Evolutionary conservation across 2,888 invertebrate genomes (phyloP), one percentile per base, ranked within the genome.

Genomic region (Netelia melanura): DNA sequence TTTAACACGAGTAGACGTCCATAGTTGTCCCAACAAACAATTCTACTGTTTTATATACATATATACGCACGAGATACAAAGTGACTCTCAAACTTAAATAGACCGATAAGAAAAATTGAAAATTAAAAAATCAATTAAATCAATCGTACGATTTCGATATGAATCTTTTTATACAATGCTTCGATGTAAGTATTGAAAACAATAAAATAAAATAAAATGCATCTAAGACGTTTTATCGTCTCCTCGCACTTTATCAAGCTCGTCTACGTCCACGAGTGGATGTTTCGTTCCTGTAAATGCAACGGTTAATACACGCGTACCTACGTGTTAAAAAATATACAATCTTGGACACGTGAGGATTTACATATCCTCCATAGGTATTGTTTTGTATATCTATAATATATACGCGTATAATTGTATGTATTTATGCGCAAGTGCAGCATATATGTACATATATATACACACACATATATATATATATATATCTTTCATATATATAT

Each of bases 21-120:
- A 72, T 77, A 62, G 61, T 83, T 78, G 83, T 78, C 78, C 62
- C 78, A 68, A 77, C 72, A 78, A 83, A 83, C 83, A 78, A 83
- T 78, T 52, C 65, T n/a, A n/a, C 52, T 21, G 2, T 71, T 67
- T 61, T 65, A 56, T 38, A 6, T 64, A 56, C 23, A n/a, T 67
- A 52, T 65, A 56, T 38, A 11, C 54, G 43, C 23, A n/a, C 64
- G 62, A 38, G 62, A 30, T 68, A 43, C 5, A 65, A 56, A 76
- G 54, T 76, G 65, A 76, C 54, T 65, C 64, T 54, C 75, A 65
- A 65, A 65, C 48, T 17, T n/a, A 10, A 10, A 3, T 5, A 71
- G n/a, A 5, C 52, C 6, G 54, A 54, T 54, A 14, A 17, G 6
- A 54, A 54, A 54, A 52, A 14, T 17, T n/a, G 6, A 38, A 8